These are phyloP conservation scores for Antechinus stuartii DNA, from an alignment of 2,113 vertebrate genomes.

Conservation along the genomic window DNA sequence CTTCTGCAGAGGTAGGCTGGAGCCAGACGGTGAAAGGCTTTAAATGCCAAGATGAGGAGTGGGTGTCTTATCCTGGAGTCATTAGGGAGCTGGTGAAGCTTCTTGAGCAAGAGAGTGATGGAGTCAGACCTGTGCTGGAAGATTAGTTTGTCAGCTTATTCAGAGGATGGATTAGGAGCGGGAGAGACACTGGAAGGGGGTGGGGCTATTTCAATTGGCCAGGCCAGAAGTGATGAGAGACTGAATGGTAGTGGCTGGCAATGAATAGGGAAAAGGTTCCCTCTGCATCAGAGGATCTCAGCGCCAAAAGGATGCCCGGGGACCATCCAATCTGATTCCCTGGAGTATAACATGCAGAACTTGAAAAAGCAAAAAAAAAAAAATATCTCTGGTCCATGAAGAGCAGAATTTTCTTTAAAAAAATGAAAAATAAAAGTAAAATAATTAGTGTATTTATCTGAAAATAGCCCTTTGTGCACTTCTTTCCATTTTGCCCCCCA, in stretches of 20 bases:
- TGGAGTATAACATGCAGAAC: background rate
- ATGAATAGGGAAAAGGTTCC: background rate
- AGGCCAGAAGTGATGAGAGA: background rate
- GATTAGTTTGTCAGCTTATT: constrained; percentile 1
- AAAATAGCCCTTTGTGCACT: background rate
- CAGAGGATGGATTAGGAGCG: background rate
- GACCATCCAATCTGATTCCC: background rate
- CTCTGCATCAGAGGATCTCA: background rate
- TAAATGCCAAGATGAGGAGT: constrained; percentile 7
- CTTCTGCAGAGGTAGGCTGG: background rate
- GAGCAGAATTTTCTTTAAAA: background rate
- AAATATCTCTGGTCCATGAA: background rate
- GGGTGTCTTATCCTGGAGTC: background rate
- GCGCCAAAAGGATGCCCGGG: background rate
- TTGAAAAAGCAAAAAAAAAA: background rate
- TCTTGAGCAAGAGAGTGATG: background rate
- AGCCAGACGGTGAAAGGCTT: background rate
- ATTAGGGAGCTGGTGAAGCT: background rate
- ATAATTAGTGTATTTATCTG: background rate
- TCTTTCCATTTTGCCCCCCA: background rate
- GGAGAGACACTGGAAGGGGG: background rate
- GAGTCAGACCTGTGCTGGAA: background rate
- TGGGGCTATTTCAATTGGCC: background rate
- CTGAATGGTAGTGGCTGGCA: background rate
- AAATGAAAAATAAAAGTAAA: background rate